phyloP scores from a whole-genome alignment of 2,888 invertebrate genomes.

The Odontothrips loti region DNA sequence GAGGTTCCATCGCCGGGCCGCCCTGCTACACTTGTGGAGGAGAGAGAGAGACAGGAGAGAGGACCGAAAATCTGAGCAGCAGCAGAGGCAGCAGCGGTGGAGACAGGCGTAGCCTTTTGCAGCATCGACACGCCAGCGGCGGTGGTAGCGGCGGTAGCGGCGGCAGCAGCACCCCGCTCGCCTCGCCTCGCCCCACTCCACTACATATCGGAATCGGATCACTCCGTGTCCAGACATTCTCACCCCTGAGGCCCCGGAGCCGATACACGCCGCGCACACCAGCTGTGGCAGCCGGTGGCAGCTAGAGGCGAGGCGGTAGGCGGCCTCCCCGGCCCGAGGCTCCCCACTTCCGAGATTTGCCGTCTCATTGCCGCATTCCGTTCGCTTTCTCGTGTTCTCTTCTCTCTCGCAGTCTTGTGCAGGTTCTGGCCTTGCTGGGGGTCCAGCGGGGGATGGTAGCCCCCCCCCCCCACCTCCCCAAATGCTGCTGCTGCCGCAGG shows the following conservation, averaged over 20 bases:
- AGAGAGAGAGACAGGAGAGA: no score
- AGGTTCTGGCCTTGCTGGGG: no score
- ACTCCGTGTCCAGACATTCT: not conserved
- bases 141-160: not conserved
- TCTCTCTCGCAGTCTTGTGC: no score
- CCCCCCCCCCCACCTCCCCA: no score
- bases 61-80: no score
- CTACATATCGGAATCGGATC: not conserved
- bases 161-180: not conserved
- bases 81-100: not conserved
- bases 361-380: conserved; percentile 12
- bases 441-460: no score
- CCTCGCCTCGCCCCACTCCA: conserved; percentile 2
- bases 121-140: not conserved
- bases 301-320: no score
- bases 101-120: not conserved
- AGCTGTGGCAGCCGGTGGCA: no score
- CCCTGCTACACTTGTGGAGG: no score
- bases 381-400: not conserved
- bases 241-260: not conserved
- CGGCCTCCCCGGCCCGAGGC: not conserved
- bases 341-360: not conserved
- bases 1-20: no score
- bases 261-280: no score
- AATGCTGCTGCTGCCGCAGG: no score